Percentiles rank a stretch among this genome's conserved stretches.
Evolutionary conservation across 2,113 vertebrate genomes (phyloP).

Genomic region (Romanogobio albipinnatus): DNA sequence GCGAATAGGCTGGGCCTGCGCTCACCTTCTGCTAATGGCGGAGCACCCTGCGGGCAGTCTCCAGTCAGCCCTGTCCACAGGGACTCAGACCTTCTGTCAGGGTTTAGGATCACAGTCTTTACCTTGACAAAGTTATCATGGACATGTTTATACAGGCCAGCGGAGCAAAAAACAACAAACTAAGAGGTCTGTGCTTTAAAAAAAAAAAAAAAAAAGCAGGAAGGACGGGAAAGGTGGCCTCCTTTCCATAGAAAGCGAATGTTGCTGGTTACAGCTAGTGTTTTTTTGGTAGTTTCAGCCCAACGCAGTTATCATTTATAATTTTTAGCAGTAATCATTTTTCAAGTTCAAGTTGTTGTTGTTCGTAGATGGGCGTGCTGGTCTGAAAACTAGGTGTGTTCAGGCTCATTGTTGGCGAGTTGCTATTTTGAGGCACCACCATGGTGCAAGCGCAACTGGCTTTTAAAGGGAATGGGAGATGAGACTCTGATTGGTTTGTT

Average conservation of each 20-base stretch:
- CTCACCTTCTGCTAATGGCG: slow-evolving; percentile 55
- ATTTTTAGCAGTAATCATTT: too few species aligned
- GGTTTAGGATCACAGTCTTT: slow-evolving; percentile 46
- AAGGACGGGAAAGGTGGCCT: slow-evolving; percentile 38
- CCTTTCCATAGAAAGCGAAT: slow-evolving; percentile 21
- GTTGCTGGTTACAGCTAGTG: too few species aligned
- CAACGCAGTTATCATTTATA: too few species aligned
- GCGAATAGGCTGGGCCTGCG: slow-evolving; percentile 41
- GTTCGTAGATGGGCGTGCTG: too few species aligned
- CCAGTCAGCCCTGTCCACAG: slow-evolving; percentile 38
- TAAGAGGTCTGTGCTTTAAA: not conserved
- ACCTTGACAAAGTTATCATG: slow-evolving; percentile 74
- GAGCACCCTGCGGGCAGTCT: slow-evolving; percentile 53
- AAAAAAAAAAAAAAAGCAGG: not conserved
- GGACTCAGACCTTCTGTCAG: slow-evolving; percentile 53
- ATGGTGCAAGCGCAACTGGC: too few species aligned
- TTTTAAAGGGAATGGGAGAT: too few species aligned
- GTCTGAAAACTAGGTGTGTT: too few species aligned
- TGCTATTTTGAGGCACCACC: too few species aligned
- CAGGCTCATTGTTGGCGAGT: too few species aligned
- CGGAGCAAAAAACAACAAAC: slow-evolving; percentile 16
- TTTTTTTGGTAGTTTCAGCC: too few species aligned
- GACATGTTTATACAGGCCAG: slow-evolving; percentile 35
- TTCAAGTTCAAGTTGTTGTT: too few species aligned
- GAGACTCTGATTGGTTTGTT: too few species aligned